These are phyloP conservation scores for Steinernema carpocapsae DNA, from an alignment of 2,888 invertebrate genomes.

Conservation along the genomic window DNA sequence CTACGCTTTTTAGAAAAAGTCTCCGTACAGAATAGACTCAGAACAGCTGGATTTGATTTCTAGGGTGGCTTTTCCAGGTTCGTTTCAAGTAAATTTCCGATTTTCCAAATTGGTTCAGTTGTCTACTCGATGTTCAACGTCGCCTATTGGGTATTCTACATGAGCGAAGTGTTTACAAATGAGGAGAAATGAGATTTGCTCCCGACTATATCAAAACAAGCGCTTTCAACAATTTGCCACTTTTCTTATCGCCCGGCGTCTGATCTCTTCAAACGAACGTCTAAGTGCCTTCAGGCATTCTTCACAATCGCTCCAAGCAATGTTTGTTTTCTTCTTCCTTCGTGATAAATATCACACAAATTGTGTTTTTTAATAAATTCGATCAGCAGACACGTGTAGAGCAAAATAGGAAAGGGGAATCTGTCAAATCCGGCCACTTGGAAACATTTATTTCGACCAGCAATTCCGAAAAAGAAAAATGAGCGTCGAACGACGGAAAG, in stretches of 20 bases:
- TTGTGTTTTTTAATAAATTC: slow-evolving; percentile 5
- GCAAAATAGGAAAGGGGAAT: background rate
- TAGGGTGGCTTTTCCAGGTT: slow-evolving; percentile 63
- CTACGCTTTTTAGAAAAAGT: slow-evolving; percentile 42
- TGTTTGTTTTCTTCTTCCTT: slow-evolving; percentile 6
- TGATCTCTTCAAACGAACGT: slow-evolving; percentile 1
- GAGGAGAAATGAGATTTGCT: slow-evolving; percentile 1
- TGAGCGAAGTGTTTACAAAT: slow-evolving; percentile 40
- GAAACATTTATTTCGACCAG: background rate
- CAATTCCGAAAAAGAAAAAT: background rate
- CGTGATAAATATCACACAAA: background rate
- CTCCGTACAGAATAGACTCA: slow-evolving; percentile 43
- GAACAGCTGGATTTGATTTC: slow-evolving; percentile 59
- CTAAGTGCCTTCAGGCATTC: slow-evolving; percentile 33
- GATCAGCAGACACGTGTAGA: background rate
- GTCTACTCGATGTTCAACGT: slow-evolving; percentile 62
- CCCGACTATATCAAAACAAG: background rate
- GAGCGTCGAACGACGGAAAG: background rate
- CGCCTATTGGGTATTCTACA: slow-evolving; percentile 65
- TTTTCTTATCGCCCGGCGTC: background rate
- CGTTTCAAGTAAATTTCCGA: background rate
- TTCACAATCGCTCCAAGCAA: slow-evolving; percentile 27
- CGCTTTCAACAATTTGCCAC: background rate
- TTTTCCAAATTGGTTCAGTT: slow-evolving; percentile 44
- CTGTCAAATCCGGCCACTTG: too few species aligned